Conservation (phyloP, 1,140 invertebrate species). For the Melipona quadrifasciata region DNA sequence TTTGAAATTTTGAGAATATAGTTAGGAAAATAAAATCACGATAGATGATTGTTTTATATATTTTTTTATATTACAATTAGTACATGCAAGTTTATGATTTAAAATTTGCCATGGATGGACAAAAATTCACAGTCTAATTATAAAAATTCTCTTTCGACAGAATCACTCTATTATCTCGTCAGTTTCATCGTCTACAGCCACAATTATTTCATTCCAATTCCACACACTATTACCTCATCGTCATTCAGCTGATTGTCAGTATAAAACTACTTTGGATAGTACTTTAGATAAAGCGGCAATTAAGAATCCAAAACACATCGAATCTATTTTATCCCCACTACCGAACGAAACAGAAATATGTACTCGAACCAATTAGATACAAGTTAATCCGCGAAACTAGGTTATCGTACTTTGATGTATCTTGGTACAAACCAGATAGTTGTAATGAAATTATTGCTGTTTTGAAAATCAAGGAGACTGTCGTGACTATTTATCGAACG, state of each 20-base stretch:
- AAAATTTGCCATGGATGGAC: too few species aligned
- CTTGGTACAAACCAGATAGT: not conserved
- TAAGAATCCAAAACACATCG: not conserved
- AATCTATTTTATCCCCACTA: not conserved
- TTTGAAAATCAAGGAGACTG: slow-evolving; percentile 40
- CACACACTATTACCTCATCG: too few species aligned
- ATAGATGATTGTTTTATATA: too few species aligned
- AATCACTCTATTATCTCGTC: not conserved
- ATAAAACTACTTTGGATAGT: not conserved
- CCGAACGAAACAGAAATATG: not conserved
- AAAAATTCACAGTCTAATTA: too few species aligned
- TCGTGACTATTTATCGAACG: slow-evolving; percentile 26
- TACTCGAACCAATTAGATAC: not conserved
- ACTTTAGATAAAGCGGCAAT: not conserved
- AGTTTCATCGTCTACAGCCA: not conserved
- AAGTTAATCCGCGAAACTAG: slow-evolving; percentile 6
- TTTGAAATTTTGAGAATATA: too few species aligned
- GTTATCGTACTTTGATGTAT: slow-evolving; percentile 29
- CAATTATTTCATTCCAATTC: not conserved
- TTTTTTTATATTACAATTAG: too few species aligned
- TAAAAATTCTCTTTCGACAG: too few species aligned
- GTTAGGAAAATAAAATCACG: too few species aligned
- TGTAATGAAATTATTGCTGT: slow-evolving; percentile 21
- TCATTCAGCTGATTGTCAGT: not conserved
- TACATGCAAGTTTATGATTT: too few species aligned